Percentiles rank a stretch among this genome's conserved stretches.
Evolutionary conservation across 2,113 vertebrate genomes (phyloP).

Genomic region (Thermophis baileyi): DNA sequence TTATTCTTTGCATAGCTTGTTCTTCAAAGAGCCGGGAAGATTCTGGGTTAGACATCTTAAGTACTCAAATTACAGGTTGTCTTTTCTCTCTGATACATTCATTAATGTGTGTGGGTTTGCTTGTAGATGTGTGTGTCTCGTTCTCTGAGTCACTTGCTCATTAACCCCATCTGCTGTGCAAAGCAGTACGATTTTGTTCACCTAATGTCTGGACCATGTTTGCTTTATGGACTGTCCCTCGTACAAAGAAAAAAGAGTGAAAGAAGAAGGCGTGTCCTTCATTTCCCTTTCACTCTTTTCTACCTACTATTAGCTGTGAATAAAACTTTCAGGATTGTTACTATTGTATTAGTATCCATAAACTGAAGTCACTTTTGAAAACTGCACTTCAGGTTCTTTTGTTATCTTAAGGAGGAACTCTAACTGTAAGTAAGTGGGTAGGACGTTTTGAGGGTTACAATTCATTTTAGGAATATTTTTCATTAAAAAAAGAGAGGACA

Average conservation of each 20-base stretch:
- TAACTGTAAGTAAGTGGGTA: neutral
- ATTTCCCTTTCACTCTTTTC: neutral
- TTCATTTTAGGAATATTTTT: neutral
- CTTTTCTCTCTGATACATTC: neutral
- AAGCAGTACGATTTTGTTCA: neutral
- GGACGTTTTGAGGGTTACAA: neutral
- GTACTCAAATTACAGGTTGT: neutral
- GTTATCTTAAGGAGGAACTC: neutral
- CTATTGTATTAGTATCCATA: neutral
- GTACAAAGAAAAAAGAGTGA: neutral
- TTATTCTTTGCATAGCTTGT: neutral
- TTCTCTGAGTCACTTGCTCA: neutral
- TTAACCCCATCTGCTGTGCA: neutral
- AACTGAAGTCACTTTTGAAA: neutral
- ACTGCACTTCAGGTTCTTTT: neutral
- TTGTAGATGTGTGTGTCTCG: neutral
- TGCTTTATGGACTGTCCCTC: neutral
- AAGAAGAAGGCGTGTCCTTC: too few species aligned
- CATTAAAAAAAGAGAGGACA: neutral
- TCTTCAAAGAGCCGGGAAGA: neutral
- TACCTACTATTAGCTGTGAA: neutral
- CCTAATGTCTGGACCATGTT: neutral
- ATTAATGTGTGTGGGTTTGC: neutral
- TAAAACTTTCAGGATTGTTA: neutral
- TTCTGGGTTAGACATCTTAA: neutral